phyloP scores from a whole-genome alignment of 2,797 vertebrate species.

The Sitta carolinensis region DNA sequence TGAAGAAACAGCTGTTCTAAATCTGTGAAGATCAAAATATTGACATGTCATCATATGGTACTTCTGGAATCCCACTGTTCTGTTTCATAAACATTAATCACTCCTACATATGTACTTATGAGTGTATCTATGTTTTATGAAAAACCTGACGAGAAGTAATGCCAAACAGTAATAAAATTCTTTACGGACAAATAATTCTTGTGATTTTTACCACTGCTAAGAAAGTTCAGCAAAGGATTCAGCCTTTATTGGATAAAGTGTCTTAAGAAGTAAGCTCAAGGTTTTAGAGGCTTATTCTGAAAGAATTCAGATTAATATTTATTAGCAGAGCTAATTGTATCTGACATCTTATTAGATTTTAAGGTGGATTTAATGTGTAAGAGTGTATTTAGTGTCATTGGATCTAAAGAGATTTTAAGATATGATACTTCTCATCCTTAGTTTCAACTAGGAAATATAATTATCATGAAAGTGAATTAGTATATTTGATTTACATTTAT shows the following conservation, averaged over 20 bases:
- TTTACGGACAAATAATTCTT: not conserved
- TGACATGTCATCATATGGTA: not conserved
- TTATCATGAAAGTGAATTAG: not conserved
- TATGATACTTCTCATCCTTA: not conserved
- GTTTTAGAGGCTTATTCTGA: not conserved
- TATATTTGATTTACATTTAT: not conserved
- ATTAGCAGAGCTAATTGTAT: not conserved
- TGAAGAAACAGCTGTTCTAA: conserved; percentile 49
- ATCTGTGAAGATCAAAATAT: conserved; percentile 27
- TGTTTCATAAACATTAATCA: not conserved
- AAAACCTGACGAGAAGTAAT: not conserved
- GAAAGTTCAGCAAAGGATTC: not conserved
- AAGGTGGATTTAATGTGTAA: not conserved
- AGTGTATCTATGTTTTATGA: not conserved
- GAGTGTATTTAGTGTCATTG: not conserved
- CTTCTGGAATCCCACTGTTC: not conserved
- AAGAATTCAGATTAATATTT: not conserved
- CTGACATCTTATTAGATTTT: conserved; percentile 1
- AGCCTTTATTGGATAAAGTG: not conserved
- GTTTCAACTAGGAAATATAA: not conserved
- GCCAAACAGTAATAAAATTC: not conserved
- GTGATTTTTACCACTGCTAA: not conserved
- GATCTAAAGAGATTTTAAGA: not conserved
- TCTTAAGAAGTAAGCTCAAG: not conserved
- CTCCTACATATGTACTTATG: not conserved